Evolutionary conservation across 2,797 vertebrate species (phyloP), one percentile per base, ranked within the genome.

Genomic region (Chaunax sp.): DNA sequence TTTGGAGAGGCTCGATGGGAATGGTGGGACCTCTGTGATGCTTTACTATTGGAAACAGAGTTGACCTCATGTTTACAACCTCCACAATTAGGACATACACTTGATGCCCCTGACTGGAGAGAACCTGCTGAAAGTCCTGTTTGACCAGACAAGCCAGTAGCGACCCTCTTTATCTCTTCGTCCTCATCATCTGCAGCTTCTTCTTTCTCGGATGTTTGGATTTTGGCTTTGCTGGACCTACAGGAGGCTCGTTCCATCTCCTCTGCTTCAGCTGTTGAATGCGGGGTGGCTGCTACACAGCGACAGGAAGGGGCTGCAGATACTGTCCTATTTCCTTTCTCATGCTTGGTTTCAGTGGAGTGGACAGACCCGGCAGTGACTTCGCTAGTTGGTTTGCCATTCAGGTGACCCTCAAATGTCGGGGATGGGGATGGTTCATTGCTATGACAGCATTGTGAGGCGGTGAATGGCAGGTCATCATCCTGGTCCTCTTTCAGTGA

Each of bases 401-500:
- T 72, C 40, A 57, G 49, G 25, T 73, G 72, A 30, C 20, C 38
- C 56, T 79, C 77, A 12, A 35, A 52, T 47, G 66, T 59, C 23
- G 64, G 53, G 14, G 76, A 57, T 54, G 68, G 77, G 22, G 92
- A 90, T 5, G 77, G 41, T 30, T 90, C 84, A 13, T 85, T 87
- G 38, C 83, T 89, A 5, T 84, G 81, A 47, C 90, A 92, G 73
- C 90, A 93, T 25, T 74, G 72, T 11, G 94, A 95, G n/a, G 87
- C 89, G 33, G 90, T 92, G 65, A 69, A 92, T 70, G 85, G 90
- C 44, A 93, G 64, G 11, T 88, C 92, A 78, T 89, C 88, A 55
- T 93, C 92, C 4, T 87, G 85, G 75, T 93, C 85, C 28, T 93
- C 92, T 80, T 89, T 90, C 40, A 95, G 84, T 1, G 87, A 85